Conservation (phyloP, 92 coral and sea anemone species). For the Palythoa grandiflora region DNA sequence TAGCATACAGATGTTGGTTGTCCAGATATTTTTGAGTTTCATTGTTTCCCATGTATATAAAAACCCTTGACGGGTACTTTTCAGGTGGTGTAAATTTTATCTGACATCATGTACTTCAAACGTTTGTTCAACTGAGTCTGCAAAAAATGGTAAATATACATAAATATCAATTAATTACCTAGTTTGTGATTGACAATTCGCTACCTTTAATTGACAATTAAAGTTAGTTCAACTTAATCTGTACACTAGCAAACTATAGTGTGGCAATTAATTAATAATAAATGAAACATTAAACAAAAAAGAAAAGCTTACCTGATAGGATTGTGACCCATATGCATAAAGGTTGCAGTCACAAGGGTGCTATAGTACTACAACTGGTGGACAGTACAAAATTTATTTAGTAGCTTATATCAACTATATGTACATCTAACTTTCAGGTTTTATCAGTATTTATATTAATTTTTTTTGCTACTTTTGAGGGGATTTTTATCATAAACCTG, state of each 20-base stretch:
- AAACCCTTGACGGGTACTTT: too few relatives aligned
- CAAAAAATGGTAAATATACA: neutral
- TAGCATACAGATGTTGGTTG: too few relatives aligned
- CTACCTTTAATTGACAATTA: neutral
- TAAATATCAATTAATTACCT: neutral
- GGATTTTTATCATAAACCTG: neutral
- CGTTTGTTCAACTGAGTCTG: neutral
- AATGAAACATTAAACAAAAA: neutral
- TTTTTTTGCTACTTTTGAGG: too few relatives aligned
- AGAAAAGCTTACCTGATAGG: neutral
- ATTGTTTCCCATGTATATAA: too few relatives aligned
- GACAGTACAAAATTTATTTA: neutral
- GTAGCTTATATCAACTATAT: too few relatives aligned
- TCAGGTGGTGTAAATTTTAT: neutral
- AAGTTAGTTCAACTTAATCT: constrained; percentile 4
- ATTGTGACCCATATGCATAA: neutral
- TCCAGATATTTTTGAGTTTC: too few relatives aligned
- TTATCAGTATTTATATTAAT: neutral
- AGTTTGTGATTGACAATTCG: too few relatives aligned
- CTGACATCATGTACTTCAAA: neutral
- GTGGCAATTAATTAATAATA: neutral
- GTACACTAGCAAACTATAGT: constrained; percentile 2
- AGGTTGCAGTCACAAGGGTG: neutral
- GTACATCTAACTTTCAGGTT: constrained; percentile 7
- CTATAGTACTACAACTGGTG: neutral